Percentiles rank a stretch among this genome's conserved stretches.
Evolutionary conservation across 1,140 invertebrate species (phyloP).

Genomic region (Dufourea novaeangliae): DNA sequence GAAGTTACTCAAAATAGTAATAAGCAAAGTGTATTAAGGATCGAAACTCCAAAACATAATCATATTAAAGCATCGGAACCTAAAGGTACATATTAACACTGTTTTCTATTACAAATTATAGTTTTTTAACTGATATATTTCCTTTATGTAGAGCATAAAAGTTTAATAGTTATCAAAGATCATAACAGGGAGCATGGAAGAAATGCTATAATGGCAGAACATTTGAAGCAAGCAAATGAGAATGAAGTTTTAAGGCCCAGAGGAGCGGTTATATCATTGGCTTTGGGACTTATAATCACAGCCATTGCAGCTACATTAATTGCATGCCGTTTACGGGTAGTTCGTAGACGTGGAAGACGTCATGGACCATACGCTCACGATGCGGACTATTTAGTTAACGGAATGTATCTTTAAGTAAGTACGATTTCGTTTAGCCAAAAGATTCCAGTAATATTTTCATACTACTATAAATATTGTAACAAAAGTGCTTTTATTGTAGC

Average conservation of each 20-base stretch:
- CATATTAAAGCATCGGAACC: conserved; percentile 46
- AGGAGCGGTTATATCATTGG: conserved; percentile 92
- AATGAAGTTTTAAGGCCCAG: conserved; percentile 86
- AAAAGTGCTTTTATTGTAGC: background rate
- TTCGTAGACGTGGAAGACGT: conserved; percentile 87
- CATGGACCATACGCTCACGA: conserved; percentile 95
- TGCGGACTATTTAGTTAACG: conserved; percentile 97
- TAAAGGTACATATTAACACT: conserved; percentile 49
- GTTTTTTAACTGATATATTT: conserved; percentile 1
- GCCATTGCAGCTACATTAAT: conserved; percentile 89
- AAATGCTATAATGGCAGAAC: conserved; percentile 42
- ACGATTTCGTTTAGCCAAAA: conserved; percentile 34
- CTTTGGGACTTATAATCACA: conserved; percentile 83
- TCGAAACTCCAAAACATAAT: conserved; percentile 42
- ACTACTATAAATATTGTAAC: conserved; percentile 21
- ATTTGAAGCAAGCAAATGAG: conserved; percentile 72
- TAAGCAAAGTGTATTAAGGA: conserved; percentile 41
- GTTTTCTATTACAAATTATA: background rate
- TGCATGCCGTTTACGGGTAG: conserved; percentile 90
- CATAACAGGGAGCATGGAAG: conserved; percentile 57
- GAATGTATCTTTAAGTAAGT: conserved; percentile 94
- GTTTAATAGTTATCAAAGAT: conserved; percentile 64
- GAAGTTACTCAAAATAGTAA: conserved; percentile 23
- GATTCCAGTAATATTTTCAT: conserved; percentile 47
- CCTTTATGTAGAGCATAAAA: conserved; percentile 57